These are phyloP conservation scores for Bactericera cockerelli DNA, from an alignment of 1,140 invertebrate species.

Conservation along the genomic window DNA sequence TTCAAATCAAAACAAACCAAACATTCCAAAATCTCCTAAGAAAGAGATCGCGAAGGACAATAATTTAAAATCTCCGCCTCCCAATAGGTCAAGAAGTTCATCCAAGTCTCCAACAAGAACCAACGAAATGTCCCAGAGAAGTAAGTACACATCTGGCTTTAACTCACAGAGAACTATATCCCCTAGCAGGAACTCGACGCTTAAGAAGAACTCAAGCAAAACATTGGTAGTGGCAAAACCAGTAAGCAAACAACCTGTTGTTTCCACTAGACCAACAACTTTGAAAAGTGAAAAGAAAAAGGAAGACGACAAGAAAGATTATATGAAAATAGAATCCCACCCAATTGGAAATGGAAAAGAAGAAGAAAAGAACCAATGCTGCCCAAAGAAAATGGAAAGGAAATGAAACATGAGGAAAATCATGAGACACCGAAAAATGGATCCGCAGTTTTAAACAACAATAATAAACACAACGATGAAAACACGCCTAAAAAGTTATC, in stretches of 20 bases:
- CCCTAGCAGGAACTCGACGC: not conserved
- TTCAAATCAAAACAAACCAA: not conserved
- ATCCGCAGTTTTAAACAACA: not conserved
- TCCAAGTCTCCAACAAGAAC: not conserved
- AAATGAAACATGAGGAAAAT: not conserved
- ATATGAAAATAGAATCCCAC: not conserved
- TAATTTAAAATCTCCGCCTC: not conserved
- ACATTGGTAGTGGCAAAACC: not conserved
- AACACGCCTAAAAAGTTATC: not conserved
- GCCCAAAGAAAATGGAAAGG: not conserved
- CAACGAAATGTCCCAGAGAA: not conserved
- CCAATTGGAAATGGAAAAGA: not conserved
- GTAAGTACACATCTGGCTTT: not conserved
- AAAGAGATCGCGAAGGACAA: not conserved
- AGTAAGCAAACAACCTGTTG: not conserved
- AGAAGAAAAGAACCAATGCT: constrained; percentile 7
- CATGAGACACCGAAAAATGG: not conserved
- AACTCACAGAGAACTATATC: constrained; percentile 8
- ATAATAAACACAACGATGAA: not conserved
- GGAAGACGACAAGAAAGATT: not conserved
- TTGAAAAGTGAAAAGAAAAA: not conserved
- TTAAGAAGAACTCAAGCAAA: not conserved
- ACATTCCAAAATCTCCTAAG: not conserved
- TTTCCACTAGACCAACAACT: not conserved
- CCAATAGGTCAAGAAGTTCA: not conserved